Evolutionary conservation across 92 coral and sea anemone species (phyloP).

Genomic region (Umimayanthus chanpuru): DNA sequence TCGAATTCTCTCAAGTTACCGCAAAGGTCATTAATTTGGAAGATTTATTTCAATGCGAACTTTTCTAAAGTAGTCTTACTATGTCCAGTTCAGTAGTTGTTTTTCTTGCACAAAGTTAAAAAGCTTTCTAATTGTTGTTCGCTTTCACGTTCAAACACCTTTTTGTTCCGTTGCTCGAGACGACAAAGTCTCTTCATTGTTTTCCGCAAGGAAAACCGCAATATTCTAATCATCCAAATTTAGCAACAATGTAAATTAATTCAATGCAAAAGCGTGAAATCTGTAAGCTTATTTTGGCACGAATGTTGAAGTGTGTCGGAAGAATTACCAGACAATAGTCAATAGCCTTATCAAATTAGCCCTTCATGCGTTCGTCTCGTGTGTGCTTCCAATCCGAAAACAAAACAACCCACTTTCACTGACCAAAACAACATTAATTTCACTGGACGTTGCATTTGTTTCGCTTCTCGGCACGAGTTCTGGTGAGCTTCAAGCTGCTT

Average conservation of each 20-base stretch:
- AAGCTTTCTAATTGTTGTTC: too few relatives aligned
- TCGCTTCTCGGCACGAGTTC: background rate
- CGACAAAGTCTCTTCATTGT: background rate
- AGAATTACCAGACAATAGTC: background rate
- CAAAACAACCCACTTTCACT: background rate
- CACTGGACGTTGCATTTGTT: background rate
- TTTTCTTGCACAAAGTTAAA: background rate
- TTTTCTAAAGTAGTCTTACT: too few relatives aligned
- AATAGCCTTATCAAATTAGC: background rate
- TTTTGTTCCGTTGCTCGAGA: background rate
- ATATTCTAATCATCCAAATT: background rate
- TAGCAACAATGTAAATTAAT: background rate
- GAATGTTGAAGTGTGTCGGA: background rate
- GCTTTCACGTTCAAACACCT: background rate
- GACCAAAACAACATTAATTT: background rate
- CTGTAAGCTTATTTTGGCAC: background rate
- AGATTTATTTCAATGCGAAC: too few relatives aligned
- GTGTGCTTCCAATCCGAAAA: background rate
- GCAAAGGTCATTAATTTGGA: too few relatives aligned
- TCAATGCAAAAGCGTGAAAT: background rate
- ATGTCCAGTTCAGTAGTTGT: background rate
- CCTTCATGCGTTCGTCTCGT: background rate
- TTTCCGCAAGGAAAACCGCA: slow-evolving; percentile 1
- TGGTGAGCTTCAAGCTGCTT: background rate
- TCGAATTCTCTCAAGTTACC: too few relatives aligned